Evolutionary conservation across 2,113 vertebrate species (phyloP).

Genomic region (Aleadryas rufinucha): DNA sequence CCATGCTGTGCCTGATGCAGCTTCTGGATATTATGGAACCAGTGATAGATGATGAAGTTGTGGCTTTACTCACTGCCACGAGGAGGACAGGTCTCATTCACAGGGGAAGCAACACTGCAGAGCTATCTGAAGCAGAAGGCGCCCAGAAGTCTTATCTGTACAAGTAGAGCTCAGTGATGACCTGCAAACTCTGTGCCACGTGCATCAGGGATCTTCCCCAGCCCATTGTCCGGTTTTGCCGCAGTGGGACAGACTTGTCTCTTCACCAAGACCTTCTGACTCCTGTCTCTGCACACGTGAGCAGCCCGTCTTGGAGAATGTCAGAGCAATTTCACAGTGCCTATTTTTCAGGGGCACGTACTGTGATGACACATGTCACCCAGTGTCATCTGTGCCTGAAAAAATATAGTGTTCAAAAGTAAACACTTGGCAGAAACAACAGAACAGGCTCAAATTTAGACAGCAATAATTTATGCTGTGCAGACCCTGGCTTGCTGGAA

Average conservation of each 20-base stretch:
- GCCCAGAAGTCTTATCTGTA: background rate
- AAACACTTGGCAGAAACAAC: conserved; percentile 19
- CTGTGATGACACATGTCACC: background rate
- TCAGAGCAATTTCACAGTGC: background rate
- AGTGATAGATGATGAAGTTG: background rate
- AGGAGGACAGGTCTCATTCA: background rate
- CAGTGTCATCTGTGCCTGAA: background rate
- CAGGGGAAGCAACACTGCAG: rapidly evolving
- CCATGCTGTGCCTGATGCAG: background rate
- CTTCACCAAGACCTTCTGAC: background rate
- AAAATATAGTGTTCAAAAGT: background rate
- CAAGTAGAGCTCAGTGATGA: background rate
- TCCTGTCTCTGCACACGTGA: background rate
- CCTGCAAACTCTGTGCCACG: rapidly evolving
- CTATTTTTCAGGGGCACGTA: background rate
- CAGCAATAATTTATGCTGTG: conserved; percentile 14
- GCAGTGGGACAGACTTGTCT: rapidly evolving
- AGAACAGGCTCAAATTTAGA: conserved; percentile 16
- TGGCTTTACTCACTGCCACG: background rate
- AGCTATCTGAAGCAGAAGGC: background rate
- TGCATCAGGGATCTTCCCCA: background rate
- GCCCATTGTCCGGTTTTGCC: background rate
- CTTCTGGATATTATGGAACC: background rate
- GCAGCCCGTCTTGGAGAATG: background rate
- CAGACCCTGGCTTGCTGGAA: background rate